A percentile compares a stretch with the other conserved stretches of the same genome.
These are phyloP conservation scores for Piliocolobus tephrosceles DNA, from an alignment of 2,113 vertebrate species.

Conservation along the genomic window DNA sequence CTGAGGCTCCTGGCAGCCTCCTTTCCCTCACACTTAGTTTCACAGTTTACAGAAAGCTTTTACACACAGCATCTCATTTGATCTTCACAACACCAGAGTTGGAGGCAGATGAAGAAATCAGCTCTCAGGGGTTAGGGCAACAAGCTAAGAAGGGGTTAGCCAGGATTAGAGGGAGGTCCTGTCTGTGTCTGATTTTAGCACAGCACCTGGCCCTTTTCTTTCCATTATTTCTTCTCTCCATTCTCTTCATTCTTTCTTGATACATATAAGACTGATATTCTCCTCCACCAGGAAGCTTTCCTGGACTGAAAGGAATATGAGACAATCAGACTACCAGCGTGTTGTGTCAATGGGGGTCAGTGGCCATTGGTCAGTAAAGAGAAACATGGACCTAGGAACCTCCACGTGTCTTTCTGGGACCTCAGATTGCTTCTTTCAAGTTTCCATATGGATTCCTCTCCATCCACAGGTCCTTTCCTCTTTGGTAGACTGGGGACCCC, in stretches of 20 bases:
- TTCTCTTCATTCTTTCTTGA: background rate
- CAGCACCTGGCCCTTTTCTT: background rate
- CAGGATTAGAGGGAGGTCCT: background rate
- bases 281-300: background rate
- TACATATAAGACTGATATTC: background rate
- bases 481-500: background rate
- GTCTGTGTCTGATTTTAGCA: background rate
- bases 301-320: background rate
- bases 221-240: background rate
- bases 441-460: background rate
- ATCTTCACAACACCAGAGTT: background rate
- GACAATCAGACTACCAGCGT: background rate
- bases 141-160: background rate
- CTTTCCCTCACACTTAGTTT: background rate
- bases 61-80: background rate
- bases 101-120: background rate
- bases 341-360: background rate
- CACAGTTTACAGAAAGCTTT: constrained; percentile 36
- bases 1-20: background rate
- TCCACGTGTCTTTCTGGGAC: background rate
- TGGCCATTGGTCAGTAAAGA: background rate
- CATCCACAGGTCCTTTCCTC: background rate
- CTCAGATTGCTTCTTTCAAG: background rate
- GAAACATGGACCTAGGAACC: background rate
- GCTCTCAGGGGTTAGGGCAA: background rate